Conservation (phyloP, 2,797 vertebrate species). For the Sphenodon punctatus region DNA sequence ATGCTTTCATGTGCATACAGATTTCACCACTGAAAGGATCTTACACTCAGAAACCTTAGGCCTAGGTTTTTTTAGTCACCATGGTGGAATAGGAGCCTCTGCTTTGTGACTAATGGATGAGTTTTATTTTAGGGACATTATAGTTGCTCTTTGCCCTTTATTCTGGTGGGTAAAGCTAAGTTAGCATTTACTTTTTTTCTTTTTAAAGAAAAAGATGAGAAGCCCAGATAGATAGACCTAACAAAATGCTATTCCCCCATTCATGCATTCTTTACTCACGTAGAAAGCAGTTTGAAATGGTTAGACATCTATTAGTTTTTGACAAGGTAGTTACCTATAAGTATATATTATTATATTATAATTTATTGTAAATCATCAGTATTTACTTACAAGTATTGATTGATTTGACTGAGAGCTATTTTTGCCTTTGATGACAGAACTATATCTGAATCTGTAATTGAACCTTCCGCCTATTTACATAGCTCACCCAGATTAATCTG, state of each 20-base stretch:
- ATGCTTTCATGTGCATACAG: neutral
- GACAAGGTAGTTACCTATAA: neutral
- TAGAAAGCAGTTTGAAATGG: slow-evolving; percentile 46
- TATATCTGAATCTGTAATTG: neutral
- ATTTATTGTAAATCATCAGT: too few species aligned
- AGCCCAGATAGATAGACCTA: slow-evolving; percentile 59
- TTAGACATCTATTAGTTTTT: slow-evolving; percentile 24
- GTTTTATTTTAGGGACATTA: neutral
- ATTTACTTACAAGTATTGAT: neutral
- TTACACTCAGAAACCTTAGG: neutral
- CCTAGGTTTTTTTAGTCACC: fast-evolving
- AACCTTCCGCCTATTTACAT: too few species aligned
- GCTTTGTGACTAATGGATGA: neutral
- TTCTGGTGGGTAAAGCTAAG: slow-evolving; percentile 21
- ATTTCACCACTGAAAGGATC: neutral
- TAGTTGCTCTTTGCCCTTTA: slow-evolving; percentile 52
- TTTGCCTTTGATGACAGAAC: neutral
- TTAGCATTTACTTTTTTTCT: slow-evolving; percentile 50
- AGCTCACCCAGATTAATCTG: too few species aligned
- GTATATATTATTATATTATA: too few species aligned
- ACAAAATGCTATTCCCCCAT: slow-evolving; percentile 40
- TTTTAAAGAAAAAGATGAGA: slow-evolving; percentile 49
- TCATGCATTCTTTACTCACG: slow-evolving; percentile 39
- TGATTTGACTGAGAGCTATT: slow-evolving; percentile 1
- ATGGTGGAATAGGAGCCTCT: neutral